Conservation (phyloP, 2,888 invertebrate species). For the Linnaemya vulpina region DNA sequence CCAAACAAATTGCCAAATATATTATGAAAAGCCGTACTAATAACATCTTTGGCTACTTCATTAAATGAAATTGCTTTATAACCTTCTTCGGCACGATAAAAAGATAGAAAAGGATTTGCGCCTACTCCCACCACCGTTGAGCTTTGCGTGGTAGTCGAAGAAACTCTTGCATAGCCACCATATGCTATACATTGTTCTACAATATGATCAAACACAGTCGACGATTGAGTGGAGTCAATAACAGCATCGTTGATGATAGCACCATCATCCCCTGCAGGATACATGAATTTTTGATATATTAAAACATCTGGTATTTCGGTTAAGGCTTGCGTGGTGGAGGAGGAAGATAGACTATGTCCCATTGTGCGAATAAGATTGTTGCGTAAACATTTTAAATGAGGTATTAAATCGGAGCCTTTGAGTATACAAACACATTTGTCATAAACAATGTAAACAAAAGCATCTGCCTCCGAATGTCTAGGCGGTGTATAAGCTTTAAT, state of each 20-base stretch:
- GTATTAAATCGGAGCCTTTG: slow-evolving; percentile 87
- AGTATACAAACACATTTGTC: slow-evolving; percentile 88
- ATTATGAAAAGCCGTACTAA: slow-evolving; percentile 87
- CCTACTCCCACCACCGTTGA: slow-evolving; percentile 91
- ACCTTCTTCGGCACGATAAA: slow-evolving; percentile 95
- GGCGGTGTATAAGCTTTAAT: slow-evolving; percentile 89
- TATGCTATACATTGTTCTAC: slow-evolving; percentile 83
- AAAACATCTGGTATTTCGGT: slow-evolving; percentile 82
- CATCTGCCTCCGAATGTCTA: slow-evolving; percentile 77
- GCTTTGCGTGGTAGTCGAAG: slow-evolving; percentile 89
- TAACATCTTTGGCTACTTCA: slow-evolving; percentile 95
- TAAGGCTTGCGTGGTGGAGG: slow-evolving; percentile 53
- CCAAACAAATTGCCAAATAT: slow-evolving; percentile 88
- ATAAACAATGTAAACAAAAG: slow-evolving; percentile 82
- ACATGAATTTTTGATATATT: slow-evolving; percentile 93
- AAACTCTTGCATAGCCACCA: slow-evolving; percentile 84
- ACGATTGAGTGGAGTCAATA: slow-evolving; percentile 87
- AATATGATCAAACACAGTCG: slow-evolving; percentile 91
- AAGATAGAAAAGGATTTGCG: slow-evolving; percentile 92
- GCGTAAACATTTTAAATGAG: slow-evolving; percentile 90
- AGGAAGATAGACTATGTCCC: slow-evolving; percentile 57
- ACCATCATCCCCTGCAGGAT: slow-evolving; percentile 87
- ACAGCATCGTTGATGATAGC: slow-evolving; percentile 89
- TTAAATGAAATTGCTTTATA: slow-evolving; percentile 91
- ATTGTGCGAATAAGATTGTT: slow-evolving; percentile 85